A percentile compares a stretch with the other conserved stretches of the same genome.
These are phyloP conservation scores for Miltochrista miniata DNA, from an alignment of 2,888 invertebrate genomes.

Conservation along the genomic window DNA sequence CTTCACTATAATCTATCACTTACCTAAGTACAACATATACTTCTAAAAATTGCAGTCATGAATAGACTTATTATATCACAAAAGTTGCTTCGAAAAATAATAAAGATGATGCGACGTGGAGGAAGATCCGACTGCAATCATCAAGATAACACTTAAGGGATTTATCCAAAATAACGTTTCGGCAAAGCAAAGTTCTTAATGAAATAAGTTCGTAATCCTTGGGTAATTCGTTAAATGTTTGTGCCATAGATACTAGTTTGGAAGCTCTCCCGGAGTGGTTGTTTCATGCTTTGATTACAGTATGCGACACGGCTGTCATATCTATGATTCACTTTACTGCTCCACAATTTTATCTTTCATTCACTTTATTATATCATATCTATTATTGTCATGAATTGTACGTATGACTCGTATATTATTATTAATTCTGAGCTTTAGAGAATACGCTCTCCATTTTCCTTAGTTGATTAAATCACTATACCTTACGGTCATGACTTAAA, in stretches of 20 bases:
- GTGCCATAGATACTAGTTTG: constrained; percentile 60
- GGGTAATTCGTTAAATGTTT: constrained; percentile 72
- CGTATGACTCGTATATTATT: no score
- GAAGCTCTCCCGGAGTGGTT: constrained; percentile 43
- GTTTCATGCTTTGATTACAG: constrained; percentile 45
- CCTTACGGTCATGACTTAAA: no score
- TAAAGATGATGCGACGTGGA: constrained; percentile 30
- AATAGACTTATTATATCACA: constrained; percentile 10
- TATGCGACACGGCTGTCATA: constrained; percentile 29
- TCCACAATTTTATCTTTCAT: constrained; percentile 34
- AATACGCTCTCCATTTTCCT: no score
- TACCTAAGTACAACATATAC: no score
- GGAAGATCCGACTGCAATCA: constrained; percentile 55
- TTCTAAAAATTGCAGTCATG: background rate
- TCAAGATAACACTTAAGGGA: constrained; percentile 64
- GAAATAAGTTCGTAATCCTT: constrained; percentile 76
- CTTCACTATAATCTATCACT: background rate
- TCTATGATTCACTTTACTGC: constrained; percentile 39
- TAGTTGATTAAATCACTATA: no score
- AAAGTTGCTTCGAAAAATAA: constrained; percentile 27
- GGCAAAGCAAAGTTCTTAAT: constrained; percentile 69
- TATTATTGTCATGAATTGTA: no score
- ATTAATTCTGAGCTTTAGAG: no score
- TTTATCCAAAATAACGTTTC: constrained; percentile 71
- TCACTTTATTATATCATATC: constrained; percentile 29